Evolutionary conservation across 2,797 vertebrate genomes (phyloP).

Genomic region (Ciconia nigra): DNA sequence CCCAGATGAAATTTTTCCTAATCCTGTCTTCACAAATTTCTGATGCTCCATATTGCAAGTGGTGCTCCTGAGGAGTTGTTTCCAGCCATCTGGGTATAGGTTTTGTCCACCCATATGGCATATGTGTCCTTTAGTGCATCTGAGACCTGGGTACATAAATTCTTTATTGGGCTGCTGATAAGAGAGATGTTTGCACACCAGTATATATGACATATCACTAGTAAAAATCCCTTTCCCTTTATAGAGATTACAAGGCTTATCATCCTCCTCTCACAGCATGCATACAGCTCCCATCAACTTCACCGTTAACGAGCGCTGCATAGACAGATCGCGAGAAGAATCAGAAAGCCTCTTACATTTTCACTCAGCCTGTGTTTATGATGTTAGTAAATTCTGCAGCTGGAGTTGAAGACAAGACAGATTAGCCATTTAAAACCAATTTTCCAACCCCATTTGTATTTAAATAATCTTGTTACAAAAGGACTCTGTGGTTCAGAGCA

Average conservation of each 20-base stretch:
- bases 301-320: constrained; percentile 11
- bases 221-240: constrained; percentile 29
- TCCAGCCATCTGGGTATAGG: neutral
- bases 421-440: constrained; percentile 71
- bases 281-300: constrained; percentile 35
- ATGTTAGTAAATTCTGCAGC: constrained; percentile 64
- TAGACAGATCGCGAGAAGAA: constrained; percentile 1
- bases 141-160: neutral
- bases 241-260: constrained; percentile 41
- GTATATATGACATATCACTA: neutral
- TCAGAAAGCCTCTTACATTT: constrained; percentile 49
- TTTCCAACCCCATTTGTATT: constrained; percentile 65
- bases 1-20: neutral
- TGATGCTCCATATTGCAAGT: neutral
- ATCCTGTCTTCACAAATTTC: neutral
- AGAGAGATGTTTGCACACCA: neutral
- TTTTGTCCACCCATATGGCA: neutral
- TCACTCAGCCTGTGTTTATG: constrained; percentile 58
- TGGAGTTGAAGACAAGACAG: constrained; percentile 61
- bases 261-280: neutral
- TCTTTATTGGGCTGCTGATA: neutral
- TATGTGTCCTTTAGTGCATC: neutral
- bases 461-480: constrained; percentile 69
- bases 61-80: neutral
- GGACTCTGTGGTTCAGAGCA: constrained; percentile 37